Conservation (phyloP, 2,888 invertebrate genomes). For the Aleiodes alternator region DNA sequence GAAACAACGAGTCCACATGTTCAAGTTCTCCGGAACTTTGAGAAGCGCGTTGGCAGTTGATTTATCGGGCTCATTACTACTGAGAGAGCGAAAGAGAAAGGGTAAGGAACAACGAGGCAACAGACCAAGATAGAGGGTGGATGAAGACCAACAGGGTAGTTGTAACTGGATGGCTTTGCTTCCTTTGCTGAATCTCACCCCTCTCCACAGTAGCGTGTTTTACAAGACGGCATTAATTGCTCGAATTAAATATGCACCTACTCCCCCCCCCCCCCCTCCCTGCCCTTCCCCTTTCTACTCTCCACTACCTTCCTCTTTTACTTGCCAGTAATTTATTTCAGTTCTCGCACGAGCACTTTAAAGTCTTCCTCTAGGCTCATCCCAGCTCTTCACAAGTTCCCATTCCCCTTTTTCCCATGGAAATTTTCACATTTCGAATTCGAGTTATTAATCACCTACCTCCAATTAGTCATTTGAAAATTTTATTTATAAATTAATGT, state of each 20-base stretch:
- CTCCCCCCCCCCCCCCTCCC: conserved; percentile 57
- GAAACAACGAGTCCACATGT: conserved; percentile 56
- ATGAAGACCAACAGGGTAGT: conserved; percentile 63
- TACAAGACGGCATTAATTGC: conserved; percentile 76
- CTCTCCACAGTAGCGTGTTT: conserved; percentile 71
- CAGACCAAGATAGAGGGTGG: conserved; percentile 55
- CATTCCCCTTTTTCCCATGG: conserved; percentile 17
- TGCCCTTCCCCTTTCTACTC: conserved; percentile 61
- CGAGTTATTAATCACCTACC: neutral
- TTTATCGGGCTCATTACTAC: conserved; percentile 75
- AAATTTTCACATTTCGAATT: conserved; percentile 20
- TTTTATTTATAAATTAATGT: neutral
- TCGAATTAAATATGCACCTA: conserved; percentile 76
- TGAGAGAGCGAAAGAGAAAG: conserved; percentile 56
- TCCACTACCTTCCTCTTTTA: conserved; percentile 52
- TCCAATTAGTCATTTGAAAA: no score
- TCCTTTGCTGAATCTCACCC: conserved; percentile 38
- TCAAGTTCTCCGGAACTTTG: conserved; percentile 73
- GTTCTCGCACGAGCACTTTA: conserved; percentile 70
- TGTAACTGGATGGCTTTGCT: conserved; percentile 45
- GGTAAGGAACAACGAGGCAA: conserved; percentile 58
- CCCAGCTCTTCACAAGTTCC: conserved; percentile 47
- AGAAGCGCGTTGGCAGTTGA: conserved; percentile 73
- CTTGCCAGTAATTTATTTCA: conserved; percentile 72
- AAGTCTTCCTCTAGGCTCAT: conserved; percentile 63